Conservation (phyloP, 2,888 invertebrate genomes). For the Tanytarsus gracilentus region DNA sequence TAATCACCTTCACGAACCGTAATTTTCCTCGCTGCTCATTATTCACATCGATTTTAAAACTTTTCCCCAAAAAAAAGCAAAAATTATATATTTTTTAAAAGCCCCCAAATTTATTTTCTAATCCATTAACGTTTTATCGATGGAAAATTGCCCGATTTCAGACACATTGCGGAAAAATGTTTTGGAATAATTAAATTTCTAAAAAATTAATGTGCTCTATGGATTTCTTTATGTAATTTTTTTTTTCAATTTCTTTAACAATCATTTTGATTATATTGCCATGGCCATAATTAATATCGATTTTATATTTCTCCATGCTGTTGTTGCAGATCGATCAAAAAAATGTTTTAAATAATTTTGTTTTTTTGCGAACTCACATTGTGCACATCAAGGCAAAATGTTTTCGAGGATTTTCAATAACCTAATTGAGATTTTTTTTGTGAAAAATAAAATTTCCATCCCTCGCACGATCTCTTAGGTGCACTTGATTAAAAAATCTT, state of each 20-base stretch:
- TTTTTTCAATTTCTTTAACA: constrained; percentile 10
- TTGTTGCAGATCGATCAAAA: no score
- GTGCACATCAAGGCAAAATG: no score
- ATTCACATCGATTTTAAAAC: constrained; percentile 1
- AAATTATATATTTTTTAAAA: no score
- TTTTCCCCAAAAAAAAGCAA: not conserved
- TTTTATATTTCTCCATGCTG: constrained; percentile 1
- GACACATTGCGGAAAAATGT: constrained; percentile 18
- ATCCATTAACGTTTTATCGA: constrained; percentile 9
- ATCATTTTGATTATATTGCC: constrained; percentile 14
- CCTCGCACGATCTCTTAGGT: no score
- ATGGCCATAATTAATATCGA: constrained; percentile 8
- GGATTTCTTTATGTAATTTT: constrained; percentile 11
- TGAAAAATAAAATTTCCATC: no score
- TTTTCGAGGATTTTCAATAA: no score
- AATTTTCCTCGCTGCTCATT: not conserved
- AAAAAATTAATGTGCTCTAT: constrained; percentile 13
- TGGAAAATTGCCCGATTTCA: constrained; percentile 11
- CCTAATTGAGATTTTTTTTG: no score
- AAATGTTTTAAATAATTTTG: not conserved
- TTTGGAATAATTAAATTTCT: constrained; percentile 21
- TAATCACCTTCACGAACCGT: not conserved
- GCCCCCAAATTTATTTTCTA: constrained; percentile 20
- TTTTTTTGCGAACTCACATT: no score
- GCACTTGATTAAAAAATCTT: no score